Evolutionary conservation across 2,113 vertebrate species (phyloP).

Genomic region (Pseudopipra pipra): DNA sequence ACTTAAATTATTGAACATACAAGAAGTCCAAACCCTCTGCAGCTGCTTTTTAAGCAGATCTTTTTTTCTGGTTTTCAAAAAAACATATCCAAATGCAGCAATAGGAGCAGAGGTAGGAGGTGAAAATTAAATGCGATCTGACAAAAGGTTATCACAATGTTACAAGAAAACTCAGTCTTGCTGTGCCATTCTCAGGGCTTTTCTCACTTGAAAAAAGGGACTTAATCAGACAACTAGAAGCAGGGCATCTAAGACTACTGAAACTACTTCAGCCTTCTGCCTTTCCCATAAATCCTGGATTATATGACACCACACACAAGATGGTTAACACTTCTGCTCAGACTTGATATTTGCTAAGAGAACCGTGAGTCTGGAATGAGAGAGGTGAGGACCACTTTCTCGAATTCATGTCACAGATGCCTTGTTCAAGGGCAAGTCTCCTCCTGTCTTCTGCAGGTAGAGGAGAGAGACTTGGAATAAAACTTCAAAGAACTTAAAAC

Average conservation of each 20-base stretch:
- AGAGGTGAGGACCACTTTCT: background rate
- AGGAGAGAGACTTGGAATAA: background rate
- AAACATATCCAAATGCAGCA: background rate
- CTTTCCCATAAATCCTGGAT: background rate
- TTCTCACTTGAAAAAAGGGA: background rate
- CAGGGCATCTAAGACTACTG: background rate
- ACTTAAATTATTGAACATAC: background rate
- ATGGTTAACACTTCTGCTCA: background rate
- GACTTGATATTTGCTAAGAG: background rate
- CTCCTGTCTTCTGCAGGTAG: background rate
- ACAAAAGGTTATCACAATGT: background rate
- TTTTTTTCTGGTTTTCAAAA: background rate
- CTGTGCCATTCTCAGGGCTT: background rate
- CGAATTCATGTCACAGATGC: background rate
- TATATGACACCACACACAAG: background rate
- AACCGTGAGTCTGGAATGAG: background rate
- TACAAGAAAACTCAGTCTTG: background rate
- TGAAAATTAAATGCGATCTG: background rate
- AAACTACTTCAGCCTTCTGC: background rate
- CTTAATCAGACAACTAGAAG: background rate
- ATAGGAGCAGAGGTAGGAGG: background rate
- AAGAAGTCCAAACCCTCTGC: background rate
- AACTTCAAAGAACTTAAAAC: background rate
- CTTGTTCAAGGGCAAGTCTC: background rate
- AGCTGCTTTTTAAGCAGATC: background rate